Evolutionary conservation across 2,113 vertebrate genomes (phyloP), one percentile per base, ranked within the genome.

Genomic region (Corydoras maculifer): DNA sequence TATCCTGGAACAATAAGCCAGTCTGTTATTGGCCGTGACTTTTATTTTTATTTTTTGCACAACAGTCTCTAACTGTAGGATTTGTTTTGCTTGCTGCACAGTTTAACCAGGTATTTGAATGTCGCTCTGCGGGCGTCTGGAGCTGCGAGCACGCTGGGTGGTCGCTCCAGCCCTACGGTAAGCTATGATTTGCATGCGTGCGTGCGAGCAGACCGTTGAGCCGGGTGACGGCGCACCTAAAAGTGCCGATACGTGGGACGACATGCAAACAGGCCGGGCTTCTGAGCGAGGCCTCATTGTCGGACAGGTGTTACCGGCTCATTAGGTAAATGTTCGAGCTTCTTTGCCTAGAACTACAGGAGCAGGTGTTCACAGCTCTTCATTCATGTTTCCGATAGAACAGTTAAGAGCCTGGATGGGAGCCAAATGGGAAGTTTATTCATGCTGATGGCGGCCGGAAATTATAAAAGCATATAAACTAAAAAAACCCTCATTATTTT

Each of bases 151-250:
- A 30, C 54, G 51, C 13, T 12, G 55, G 69, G 55, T 73, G 65
- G 35, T n/a, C 50, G 60, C 29, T 49, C n/a, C 66, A 68, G n/a
- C 51, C 50, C 65, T 43, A 69, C 64, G 59, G 51, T 70, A 74
- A 62, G 69, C 48, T 54, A 54, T 71, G 75, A 72, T 83, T 83
- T 83, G 81, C 79, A 83, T 83, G 74, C 35, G 59, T 72, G 73
- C 51, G 53, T 77, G 69, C 58, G 59, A 67, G 53, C 15, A 65
- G 55, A 53, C 12, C 49, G 62, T 51, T 69, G 25, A 69, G 66
- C 43, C 11, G 54, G 4, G 65, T 68, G 29, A 35, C 43, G 49
- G 58, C 57, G 18, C 11, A 68, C 68, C 74, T 65, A 57, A 68
- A 77, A 72, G 70, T 68, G 29, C 64, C 75, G 78, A 81, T 78